Percentiles rank a stretch among this genome's conserved stretches.
These are phyloP conservation scores for Barbus barbus DNA, from an alignment of 2,113 vertebrate species.

Conservation along the genomic window DNA sequence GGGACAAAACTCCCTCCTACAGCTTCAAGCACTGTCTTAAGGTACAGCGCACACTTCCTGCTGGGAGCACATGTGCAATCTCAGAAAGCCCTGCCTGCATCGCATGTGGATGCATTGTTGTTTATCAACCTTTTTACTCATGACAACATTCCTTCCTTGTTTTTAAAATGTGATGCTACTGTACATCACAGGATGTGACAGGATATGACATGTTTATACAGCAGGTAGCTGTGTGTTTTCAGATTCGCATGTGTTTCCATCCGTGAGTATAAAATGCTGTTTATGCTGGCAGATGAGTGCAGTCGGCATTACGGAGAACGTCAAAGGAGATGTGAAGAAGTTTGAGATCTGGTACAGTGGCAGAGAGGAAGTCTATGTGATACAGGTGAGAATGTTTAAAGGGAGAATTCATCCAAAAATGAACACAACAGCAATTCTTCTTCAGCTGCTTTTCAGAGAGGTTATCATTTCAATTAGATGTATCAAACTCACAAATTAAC, in stretches of 20 bases:
- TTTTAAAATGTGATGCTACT: neutral
- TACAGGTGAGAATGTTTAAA: slow-evolving; percentile 80
- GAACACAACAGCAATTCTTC: neutral
- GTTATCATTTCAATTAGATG: neutral
- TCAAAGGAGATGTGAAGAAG: slow-evolving; percentile 94
- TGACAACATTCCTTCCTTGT: neutral
- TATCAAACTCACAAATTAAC: neutral
- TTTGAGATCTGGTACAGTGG: slow-evolving; percentile 98
- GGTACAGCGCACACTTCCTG: slow-evolving; percentile 68
- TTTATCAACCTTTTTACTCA: neutral
- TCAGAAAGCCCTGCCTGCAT: neutral
- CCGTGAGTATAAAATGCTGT: slow-evolving; percentile 60
- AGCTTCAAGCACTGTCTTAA: slow-evolving; percentile 95
- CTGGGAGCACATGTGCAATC: slow-evolving; percentile 38
- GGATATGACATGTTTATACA: neutral
- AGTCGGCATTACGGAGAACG: slow-evolving; percentile 93
- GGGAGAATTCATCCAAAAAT: neutral
- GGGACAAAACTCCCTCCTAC: slow-evolving; percentile 89
- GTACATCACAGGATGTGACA: neutral
- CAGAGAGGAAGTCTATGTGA: slow-evolving; percentile 92
- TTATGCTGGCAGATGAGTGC: slow-evolving; percentile 93
- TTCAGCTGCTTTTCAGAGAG: neutral
- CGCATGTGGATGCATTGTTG: neutral
- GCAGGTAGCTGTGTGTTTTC: neutral
- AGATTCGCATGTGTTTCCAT: too few relatives aligned